Base-by-base conservation (phyloP, 2,797 vertebrate genomes). In the Taeniopygia guttata region DNA sequence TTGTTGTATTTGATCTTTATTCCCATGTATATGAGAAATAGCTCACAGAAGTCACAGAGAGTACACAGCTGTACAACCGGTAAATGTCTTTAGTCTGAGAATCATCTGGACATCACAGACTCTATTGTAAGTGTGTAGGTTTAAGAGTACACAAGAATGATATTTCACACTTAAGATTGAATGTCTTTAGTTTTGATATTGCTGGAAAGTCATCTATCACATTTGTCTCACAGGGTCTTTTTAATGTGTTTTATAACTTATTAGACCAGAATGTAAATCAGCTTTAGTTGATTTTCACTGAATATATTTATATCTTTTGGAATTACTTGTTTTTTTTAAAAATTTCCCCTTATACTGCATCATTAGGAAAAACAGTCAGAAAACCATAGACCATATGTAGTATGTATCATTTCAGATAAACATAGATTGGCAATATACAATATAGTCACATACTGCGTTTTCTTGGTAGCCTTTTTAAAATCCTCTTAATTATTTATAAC, bases 401-500 rank as follows among this genome's bases (percentile, higher is more conserved):
- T 70, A 43, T 60, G 72, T 70, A 70, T 79, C 63, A 76, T 66
- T 96, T 95, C 43, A 93, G 59, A 81, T 82, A 91, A 89, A 95
- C 58, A 48, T 9, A 63, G 34, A 48, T 84, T 72, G 7, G 8
- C 36, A 78, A 51, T 93, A 74, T 22, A 70, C 62, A 90, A 73
- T 91, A 94, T 95, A 96, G 90, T 88, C 87, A 89, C 68, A 95
- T 90, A 64, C 64, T 38, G 13, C 82, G 81, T 94, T 95, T 95
- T 78, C 84, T 96, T 97, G 87, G 95, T 96, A 95, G 89, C 81
- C 89, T 97, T 98, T 97, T 97, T 8, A 93, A 97, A 93, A 96
- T 96, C 79, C 59, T 67, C 83, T 98, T 96, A 98, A 98, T 98
- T 98, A 98, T 98, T 98, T 97, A 98, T 81, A 96, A 95, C 74